Base-by-base conservation (phyloP, 2,888 invertebrate genomes). In the Lycocerus yunnanus region DNA sequence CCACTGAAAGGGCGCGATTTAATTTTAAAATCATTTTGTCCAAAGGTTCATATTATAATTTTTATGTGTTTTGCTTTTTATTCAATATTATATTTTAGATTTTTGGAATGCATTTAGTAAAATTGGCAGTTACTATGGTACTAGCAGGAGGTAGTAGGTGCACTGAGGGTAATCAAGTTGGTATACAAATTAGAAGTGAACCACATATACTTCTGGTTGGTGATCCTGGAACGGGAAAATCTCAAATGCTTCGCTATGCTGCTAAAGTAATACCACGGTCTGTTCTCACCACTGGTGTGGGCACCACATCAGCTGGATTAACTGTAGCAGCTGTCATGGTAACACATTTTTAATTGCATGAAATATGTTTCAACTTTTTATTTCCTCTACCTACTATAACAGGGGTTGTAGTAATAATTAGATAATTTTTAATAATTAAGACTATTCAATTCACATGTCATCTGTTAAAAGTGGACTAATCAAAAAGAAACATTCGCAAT, bases 171-270 rank as follows among this genome's bases (percentile, higher is more conserved):
- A 74, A 77, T 60, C 79, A 81, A 66, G 82, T 82, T 10, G 83
- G 83, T 24, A 80, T 84, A 8, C 79, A 80, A 69, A 89, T 89
- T 1, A 85, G 97, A 76, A 95, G 95, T 2, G 95, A 97, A 84
- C 92, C 95, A 15, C 97, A 97, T 88, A 87, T 97, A 77, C 88
- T 97, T 69, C 85, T 97, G 20, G 94, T 97, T 16, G 97, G 97
- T 4, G 97, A 97, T 88, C 92, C 93, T 84, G 96, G 97, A 13
- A 96, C 96, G 1, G 97, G 95, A 5, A 97, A 97, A 85, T 96
- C 97, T 0, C 95, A 96, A 85, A 87, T 97, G 68, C 88, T 97
- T 20, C 91, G 93, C 78, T 92, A 94, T 77, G 93, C 93, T 2
- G 87, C 92, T 5, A 91, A 90, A 86, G 85, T 90, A 85, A 92